phyloP scores from a whole-genome alignment of 64 coral and sea anemone species.

The Astreopora myriophthalma region DNA sequence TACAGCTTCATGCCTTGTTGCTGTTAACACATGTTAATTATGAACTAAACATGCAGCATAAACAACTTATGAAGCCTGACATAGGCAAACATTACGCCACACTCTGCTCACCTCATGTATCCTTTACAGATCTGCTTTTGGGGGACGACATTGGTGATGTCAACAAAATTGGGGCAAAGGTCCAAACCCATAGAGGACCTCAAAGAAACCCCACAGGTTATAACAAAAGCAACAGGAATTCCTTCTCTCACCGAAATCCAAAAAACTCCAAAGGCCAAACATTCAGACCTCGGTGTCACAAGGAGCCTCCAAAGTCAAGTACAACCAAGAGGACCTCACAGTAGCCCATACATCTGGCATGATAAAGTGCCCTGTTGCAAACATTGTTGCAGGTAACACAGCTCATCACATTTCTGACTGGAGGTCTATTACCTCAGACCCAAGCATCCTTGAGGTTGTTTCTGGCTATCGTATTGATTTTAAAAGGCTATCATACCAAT shows the following conservation, averaged over 20 bases:
- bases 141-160: constrained; percentile 41
- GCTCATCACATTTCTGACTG: background rate
- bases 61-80: constrained; percentile 47
- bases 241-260: constrained; percentile 1
- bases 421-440: constrained; percentile 22
- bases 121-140: constrained; percentile 40
- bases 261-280: constrained; percentile 12
- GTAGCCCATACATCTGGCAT: background rate
- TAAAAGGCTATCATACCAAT: background rate
- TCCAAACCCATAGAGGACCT: background rate
- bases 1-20: constrained; percentile 42
- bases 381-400: constrained; percentile 43
- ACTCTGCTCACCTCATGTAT: constrained; percentile 6
- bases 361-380: background rate
- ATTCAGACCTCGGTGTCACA: constrained; percentile 10
- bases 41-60: constrained; percentile 58
- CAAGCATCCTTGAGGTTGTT: constrained; percentile 23
- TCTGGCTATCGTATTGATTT: background rate
- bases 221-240: background rate
- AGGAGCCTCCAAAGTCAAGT: background rate
- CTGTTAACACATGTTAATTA: constrained; percentile 50
- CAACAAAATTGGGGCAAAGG: constrained; percentile 46
- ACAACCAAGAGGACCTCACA: background rate
- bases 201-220: background rate
- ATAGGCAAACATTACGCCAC: constrained; percentile 35